Percentiles rank a stretch among this genome's conserved stretches.
phyloP scores from a whole-genome alignment of 2,888 invertebrate species.

The Aphidoletes aphidimyza region DNA sequence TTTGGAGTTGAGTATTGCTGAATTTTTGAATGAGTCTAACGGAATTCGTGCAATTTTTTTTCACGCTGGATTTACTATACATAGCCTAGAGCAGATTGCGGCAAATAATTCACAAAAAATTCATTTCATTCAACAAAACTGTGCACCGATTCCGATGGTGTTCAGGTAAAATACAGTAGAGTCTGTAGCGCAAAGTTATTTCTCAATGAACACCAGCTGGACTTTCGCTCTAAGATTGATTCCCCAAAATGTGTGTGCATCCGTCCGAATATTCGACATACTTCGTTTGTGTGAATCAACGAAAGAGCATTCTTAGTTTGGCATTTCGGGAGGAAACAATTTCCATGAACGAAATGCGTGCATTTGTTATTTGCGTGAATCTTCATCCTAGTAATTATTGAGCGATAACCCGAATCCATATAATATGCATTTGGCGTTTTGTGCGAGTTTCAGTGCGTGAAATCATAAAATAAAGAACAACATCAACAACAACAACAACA shows the following conservation, averaged over 20 bases:
- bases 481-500: background rate
- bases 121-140: constrained; percentile 20
- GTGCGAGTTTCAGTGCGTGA: constrained; percentile 37
- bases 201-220: background rate
- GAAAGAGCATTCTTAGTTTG: background rate
- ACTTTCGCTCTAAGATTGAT: background rate
- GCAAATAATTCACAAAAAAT: background rate
- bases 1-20: background rate
- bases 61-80: constrained; percentile 8
- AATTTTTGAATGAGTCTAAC: constrained; percentile 27
- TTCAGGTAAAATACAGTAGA: too few relatives aligned
- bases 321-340: too few relatives aligned
- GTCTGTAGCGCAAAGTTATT: background rate
- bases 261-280: background rate
- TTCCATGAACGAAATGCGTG: constrained; percentile 40
- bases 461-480: constrained; percentile 49
- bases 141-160: background rate
- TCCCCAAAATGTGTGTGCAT: background rate
- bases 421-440: constrained; percentile 51
- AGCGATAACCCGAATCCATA: constrained; percentile 24
- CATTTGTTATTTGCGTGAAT: constrained; percentile 17
- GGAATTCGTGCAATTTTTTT: constrained; percentile 28
- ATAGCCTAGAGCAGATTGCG: background rate
- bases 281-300: background rate
- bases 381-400: constrained; percentile 37